These are phyloP conservation scores for Gandaritis pyraliata DNA, from an alignment of 2,888 invertebrate species.

Conservation along the genomic window DNA sequence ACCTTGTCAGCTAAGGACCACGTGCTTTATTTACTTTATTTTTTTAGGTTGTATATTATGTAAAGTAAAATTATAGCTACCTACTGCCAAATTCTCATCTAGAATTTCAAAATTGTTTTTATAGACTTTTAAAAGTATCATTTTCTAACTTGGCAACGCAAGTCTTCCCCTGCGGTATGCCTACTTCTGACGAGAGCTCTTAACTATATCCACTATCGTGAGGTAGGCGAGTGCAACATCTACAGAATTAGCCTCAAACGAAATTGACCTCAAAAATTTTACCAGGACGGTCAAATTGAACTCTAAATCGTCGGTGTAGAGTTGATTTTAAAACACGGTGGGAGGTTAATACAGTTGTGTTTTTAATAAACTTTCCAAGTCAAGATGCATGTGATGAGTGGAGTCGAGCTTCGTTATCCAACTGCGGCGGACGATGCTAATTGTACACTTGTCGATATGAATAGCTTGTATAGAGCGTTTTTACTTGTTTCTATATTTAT, in stretches of 20 bases:
- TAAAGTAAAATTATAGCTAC: not conserved
- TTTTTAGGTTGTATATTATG: too few relatives aligned
- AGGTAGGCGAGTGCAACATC: slow-evolving; percentile 62
- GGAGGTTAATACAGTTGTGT: slow-evolving; percentile 39
- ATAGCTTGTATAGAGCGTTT: slow-evolving; percentile 41
- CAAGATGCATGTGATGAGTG: slow-evolving; percentile 70
- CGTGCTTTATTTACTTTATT: too few relatives aligned
- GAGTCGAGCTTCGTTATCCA: slow-evolving; percentile 72
- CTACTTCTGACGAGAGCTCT: slow-evolving; percentile 59
- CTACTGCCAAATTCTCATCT: not conserved
- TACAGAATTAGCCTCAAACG: slow-evolving; percentile 40
- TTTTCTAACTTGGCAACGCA: slow-evolving; percentile 44
- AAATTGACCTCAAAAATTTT: slow-evolving; percentile 36
- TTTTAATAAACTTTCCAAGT: slow-evolving; percentile 55
- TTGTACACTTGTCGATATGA: slow-evolving; percentile 65
- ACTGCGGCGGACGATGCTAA: slow-evolving; percentile 67
- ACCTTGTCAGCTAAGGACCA: too few relatives aligned
- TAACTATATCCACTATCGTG: slow-evolving; percentile 61
- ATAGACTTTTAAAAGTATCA: slow-evolving; percentile 33
- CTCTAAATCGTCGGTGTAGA: slow-evolving; percentile 13
- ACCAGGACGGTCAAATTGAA: slow-evolving; percentile 19
- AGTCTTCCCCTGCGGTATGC: slow-evolving; percentile 52
- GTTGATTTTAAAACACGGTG: slow-evolving; percentile 30
- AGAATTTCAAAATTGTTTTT: slow-evolving; percentile 8
- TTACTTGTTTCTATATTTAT: slow-evolving; percentile 34